Evolutionary conservation across 2,797 vertebrate species (phyloP).

Genomic region (Sebastes goodei): DNA sequence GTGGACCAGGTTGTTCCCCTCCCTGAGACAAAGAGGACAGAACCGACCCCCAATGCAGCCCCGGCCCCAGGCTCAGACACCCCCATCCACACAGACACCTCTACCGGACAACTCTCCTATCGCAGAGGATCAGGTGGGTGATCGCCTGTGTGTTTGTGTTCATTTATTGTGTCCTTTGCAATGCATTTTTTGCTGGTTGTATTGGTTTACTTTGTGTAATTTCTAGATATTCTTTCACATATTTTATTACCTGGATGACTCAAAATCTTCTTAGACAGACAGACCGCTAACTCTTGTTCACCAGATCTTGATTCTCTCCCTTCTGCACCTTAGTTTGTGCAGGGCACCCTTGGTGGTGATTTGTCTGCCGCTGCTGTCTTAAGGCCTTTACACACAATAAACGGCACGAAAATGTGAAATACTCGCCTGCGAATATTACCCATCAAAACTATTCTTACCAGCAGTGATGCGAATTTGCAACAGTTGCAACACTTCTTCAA

Average conservation of each 20-base stretch:
- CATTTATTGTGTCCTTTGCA: background rate
- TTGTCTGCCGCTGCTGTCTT: background rate
- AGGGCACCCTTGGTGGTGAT: background rate
- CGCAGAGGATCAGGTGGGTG: conserved; percentile 92
- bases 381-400: too few relatives aligned
- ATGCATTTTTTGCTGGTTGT: background rate
- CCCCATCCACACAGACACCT: conserved; percentile 77
- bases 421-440: too few relatives aligned
- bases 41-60: conserved; percentile 82
- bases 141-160: background rate
- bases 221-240: background rate
- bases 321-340: background rate
- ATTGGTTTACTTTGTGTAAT: background rate
- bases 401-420: too few relatives aligned
- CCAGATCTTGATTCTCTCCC: background rate
- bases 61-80: conserved; percentile 76
- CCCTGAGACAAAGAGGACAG: conserved; percentile 87
- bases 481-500: too few relatives aligned
- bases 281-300: background rate
- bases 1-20: conserved; percentile 93
- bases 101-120: conserved; percentile 74
- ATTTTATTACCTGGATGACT: background rate
- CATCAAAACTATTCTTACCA: too few relatives aligned
- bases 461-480: too few relatives aligned
- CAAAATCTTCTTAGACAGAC: background rate